These are phyloP conservation scores for Calameuta idolon DNA, from an alignment of 2,888 invertebrate genomes.

Conservation along the genomic window DNA sequence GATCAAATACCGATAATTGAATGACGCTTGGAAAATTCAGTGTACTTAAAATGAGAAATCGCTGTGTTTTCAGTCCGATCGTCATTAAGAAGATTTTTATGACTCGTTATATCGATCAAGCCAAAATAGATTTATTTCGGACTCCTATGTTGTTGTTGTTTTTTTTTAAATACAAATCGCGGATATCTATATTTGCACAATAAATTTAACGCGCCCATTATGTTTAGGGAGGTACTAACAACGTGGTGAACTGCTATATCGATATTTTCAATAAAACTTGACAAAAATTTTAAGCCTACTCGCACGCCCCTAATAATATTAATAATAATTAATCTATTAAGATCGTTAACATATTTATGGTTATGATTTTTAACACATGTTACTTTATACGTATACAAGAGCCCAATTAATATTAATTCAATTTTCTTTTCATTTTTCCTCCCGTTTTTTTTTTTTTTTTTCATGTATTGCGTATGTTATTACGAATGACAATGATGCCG, in stretches of 20 bases:
- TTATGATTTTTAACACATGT: conserved; percentile 10
- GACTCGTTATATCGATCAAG: not conserved
- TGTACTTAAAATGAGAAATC: not conserved
- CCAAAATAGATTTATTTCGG: not conserved
- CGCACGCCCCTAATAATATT: not conserved
- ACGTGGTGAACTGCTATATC: not conserved
- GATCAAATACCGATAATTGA: not conserved
- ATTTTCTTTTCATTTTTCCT: not conserved
- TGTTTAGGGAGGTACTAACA: not conserved
- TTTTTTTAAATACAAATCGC: not conserved
- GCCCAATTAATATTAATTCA: not conserved
- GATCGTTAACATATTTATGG: conserved; percentile 10
- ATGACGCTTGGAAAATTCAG: not conserved
- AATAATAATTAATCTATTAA: conserved; percentile 11
- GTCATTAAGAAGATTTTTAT: not conserved
- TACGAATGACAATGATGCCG: not conserved
- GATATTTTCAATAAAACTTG: not conserved
- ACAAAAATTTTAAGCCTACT: not conserved
- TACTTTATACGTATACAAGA: conserved; percentile 2
- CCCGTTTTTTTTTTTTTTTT: too few relatives aligned
- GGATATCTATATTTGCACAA: not conserved
- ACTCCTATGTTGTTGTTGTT: not conserved
- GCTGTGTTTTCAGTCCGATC: not conserved
- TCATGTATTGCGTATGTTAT: not conserved
- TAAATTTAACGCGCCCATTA: not conserved